Base-by-base conservation (phyloP, 1,140 invertebrate genomes). In the Pararge aegeria region DNA sequence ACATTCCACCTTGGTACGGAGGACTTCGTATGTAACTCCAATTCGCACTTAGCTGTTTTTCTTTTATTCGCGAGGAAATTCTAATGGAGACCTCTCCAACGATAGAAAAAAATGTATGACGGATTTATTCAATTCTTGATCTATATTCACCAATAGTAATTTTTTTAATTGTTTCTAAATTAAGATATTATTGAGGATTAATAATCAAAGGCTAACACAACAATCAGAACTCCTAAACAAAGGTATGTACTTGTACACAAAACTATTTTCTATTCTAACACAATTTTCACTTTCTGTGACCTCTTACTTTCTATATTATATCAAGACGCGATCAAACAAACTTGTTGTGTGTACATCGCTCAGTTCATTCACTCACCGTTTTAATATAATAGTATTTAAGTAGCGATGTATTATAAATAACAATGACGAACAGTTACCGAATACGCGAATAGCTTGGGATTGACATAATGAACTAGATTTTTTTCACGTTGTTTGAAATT, bases 231-330 rank as follows among this genome's bases (percentile, higher is more conserved):
- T 4, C 27, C 5, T 42, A 19, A 42, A 42, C 38, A 42, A 42
- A 42, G 2, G 24, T 2, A 24, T 24, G 7, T 2, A n/a, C 20
- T 18, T n/a, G 18, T 46, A 46, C 18, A 46, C 44, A 46, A 46
- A 24, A 49, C 30, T 40, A 51, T 60, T 64, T 60, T 59, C 62
- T 64, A 60, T 59, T 64, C 27, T 60, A 60, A 59, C 62, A 59
- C 56, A 58, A 55, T 64, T 64, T 64, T 64, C 62, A 59, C 62
- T 64, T 60, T 64, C 62, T 24, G 30, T 38, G 56, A 55, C 52
- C 56, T 44, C 48, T 64, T 60, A 55, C 62, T 64, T 64, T 64
- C 56, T 52, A 61, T 55, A 16, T 55, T 55, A 42, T 55, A 21
- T 46, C 24, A 20, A 24, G 40, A 38, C 20, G 16, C 24, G 9